These are phyloP conservation scores for Falco rusticolus DNA, from an alignment of 2,797 vertebrate species.

Conservation along the genomic window DNA sequence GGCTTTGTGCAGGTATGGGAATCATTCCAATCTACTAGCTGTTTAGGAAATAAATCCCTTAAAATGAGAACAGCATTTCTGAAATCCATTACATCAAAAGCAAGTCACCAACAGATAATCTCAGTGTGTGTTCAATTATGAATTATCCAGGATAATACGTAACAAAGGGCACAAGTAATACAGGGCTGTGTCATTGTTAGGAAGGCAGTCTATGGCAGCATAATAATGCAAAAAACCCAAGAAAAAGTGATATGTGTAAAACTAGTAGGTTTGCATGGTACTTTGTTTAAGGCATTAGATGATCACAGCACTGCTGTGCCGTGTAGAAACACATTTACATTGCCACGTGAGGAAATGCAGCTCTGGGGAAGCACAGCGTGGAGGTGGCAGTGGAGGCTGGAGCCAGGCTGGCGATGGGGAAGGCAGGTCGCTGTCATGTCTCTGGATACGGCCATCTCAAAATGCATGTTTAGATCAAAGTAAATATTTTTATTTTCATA, in stretches of 20 bases:
- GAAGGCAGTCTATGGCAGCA: background rate
- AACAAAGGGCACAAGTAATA: background rate
- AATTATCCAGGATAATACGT: background rate
- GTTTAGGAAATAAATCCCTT: slow-evolving; percentile 22
- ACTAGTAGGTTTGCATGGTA: background rate
- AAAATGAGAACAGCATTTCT: background rate
- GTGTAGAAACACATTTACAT: rapidly evolving
- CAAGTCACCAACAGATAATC: slow-evolving; percentile 35
- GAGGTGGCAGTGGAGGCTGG: background rate
- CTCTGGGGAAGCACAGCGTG: rapidly evolving
- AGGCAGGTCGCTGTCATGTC: background rate
- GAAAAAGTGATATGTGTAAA: background rate
- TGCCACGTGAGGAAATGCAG: background rate
- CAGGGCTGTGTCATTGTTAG: background rate
- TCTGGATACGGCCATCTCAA: background rate
- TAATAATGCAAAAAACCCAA: background rate
- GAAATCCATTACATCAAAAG: slow-evolving; percentile 24
- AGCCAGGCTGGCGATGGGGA: background rate
- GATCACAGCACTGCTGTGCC: background rate
- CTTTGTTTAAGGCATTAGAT: background rate
- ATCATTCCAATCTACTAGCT: background rate
- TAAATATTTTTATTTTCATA: background rate
- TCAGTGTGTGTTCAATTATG: slow-evolving; percentile 27
- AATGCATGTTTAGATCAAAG: background rate
- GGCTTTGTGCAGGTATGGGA: background rate